phyloP scores from a whole-genome alignment of 2,113 vertebrate species.

The Pagrus major region DNA sequence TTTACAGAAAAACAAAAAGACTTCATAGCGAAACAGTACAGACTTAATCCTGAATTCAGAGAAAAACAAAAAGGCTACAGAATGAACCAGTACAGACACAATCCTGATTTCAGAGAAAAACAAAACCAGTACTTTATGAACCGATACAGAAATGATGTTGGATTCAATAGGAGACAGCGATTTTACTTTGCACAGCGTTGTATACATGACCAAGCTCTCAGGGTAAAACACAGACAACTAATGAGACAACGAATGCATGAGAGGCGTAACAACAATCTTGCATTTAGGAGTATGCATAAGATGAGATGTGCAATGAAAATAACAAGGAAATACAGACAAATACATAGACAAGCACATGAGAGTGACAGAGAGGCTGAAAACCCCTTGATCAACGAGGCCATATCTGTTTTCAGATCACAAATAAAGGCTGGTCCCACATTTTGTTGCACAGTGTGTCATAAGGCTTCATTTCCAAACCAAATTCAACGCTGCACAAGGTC shows the following conservation, averaged over 20 bases:
- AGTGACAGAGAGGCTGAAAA: background rate
- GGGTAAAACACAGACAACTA: too few species aligned
- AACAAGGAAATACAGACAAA: slow-evolving; percentile 29
- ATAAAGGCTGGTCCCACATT: too few species aligned
- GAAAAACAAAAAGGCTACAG: background rate
- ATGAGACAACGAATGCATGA: too few species aligned
- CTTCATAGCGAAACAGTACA: background rate
- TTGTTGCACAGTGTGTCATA: too few species aligned
- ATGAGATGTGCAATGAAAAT: slow-evolving; percentile 28
- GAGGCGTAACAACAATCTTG: background rate
- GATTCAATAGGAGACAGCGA: too few species aligned
- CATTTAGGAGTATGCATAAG: background rate
- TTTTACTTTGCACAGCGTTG: too few species aligned
- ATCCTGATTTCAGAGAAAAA: background rate
- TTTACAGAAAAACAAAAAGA: background rate
- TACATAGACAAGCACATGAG: background rate
- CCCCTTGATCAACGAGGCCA: background rate
- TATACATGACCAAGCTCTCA: too few species aligned
- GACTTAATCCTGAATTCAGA: background rate
- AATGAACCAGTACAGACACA: background rate
- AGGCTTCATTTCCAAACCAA: too few species aligned
- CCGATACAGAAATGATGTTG: too few species aligned
- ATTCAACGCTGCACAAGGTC: too few species aligned
- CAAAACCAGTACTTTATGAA: too few species aligned
- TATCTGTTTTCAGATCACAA: too few species aligned